Percentiles rank a stretch among this genome's conserved stretches.
Evolutionary conservation across 2,888 invertebrate genomes (phyloP).

Genomic region (Rhingia rostrata): DNA sequence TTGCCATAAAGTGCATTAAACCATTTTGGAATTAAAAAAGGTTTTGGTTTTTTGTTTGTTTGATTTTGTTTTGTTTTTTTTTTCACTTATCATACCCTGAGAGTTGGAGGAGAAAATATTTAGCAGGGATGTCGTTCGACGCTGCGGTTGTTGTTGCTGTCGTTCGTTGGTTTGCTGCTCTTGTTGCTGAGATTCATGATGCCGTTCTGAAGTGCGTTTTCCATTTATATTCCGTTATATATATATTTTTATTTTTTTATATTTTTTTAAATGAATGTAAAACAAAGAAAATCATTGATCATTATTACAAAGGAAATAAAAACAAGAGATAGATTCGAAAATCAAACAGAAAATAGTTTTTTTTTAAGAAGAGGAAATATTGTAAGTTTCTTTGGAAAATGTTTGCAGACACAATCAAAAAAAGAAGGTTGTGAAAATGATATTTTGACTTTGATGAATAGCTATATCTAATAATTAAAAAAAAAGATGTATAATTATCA

Average conservation of each 20-base stretch:
- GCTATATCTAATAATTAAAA: background rate
- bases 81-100: conserved; percentile 87
- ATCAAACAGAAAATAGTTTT: conserved; percentile 40
- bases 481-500: background rate
- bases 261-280: conserved; percentile 63
- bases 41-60: conserved; percentile 37
- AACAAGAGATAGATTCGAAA: conserved; percentile 20
- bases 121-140: conserved; percentile 96
- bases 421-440: conserved; percentile 5
- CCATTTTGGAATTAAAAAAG: conserved; percentile 61
- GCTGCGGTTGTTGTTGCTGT: conserved; percentile 81
- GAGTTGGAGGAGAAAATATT: conserved; percentile 98
- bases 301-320: conserved; percentile 67
- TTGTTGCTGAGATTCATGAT: conserved; percentile 77
- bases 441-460: background rate
- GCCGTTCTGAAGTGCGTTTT: conserved; percentile 72
- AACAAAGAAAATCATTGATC: conserved; percentile 66
- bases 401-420: conserved; percentile 15
- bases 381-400: conserved; percentile 14
- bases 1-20: conserved; percentile 66
- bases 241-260: conserved; percentile 58
- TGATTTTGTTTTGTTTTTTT: conserved; percentile 30
- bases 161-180: conserved; percentile 77
- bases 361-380: conserved; percentile 31
- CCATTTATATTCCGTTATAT: conserved; percentile 66